These are phyloP conservation scores for Mya arenaria DNA, from an alignment of 1,140 invertebrate species.

Conservation along the genomic window DNA sequence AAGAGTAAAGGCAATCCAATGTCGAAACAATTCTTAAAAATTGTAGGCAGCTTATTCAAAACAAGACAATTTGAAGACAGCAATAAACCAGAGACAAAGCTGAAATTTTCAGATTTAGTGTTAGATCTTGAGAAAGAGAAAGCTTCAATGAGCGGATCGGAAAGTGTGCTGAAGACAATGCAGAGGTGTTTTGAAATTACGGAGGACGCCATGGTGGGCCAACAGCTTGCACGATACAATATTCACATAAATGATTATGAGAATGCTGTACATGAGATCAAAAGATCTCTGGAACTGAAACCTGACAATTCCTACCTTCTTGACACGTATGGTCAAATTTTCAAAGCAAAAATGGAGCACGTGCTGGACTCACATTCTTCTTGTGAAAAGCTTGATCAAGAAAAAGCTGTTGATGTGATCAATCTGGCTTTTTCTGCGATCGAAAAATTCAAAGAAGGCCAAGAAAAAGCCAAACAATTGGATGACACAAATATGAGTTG, in stretches of 20 bases:
- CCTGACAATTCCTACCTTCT: conserved; percentile 2
- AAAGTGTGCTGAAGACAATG: not conserved
- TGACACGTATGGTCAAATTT: conserved; percentile 19
- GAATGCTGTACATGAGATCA: not conserved
- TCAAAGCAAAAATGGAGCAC: not conserved
- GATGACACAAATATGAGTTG: not conserved
- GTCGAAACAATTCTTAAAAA: not conserved
- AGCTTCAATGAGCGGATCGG: not conserved
- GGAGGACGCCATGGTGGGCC: conserved; percentile 9
- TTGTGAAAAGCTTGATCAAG: not conserved
- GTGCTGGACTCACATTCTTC: not conserved
- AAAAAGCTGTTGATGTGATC: not conserved
- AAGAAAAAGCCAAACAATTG: not conserved
- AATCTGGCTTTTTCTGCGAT: no score
- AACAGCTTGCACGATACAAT: conserved; percentile 2
- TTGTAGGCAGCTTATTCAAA: conserved; percentile 5
- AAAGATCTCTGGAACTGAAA: not conserved
- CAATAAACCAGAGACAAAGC: not conserved
- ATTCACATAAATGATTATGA: not conserved
- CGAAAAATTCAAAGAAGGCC: not conserved
- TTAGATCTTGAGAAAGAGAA: not conserved
- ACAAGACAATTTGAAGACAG: not conserved
- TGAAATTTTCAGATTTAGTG: not conserved
- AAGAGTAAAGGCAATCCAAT: not conserved
- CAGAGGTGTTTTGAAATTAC: not conserved